These are phyloP conservation scores for Saccostrea glomerata DNA, from an alignment of 1,140 invertebrate species.

Conservation along the genomic window DNA sequence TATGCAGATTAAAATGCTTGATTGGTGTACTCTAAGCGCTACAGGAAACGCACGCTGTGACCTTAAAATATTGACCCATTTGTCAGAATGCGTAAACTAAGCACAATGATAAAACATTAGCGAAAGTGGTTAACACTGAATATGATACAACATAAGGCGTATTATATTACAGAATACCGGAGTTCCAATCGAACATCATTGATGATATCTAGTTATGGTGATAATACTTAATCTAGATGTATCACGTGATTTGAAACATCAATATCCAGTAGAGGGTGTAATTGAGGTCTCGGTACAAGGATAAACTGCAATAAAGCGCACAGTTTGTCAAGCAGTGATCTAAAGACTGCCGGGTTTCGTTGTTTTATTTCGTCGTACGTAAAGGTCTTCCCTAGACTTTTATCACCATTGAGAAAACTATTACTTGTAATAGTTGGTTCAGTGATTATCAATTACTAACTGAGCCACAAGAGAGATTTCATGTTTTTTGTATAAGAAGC, in stretches of 20 bases:
- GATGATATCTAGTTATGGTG: background rate
- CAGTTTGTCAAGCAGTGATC: background rate
- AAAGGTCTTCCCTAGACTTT: background rate
- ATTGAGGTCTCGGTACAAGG: background rate
- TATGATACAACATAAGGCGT: background rate
- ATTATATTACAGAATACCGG: slow-evolving; percentile 16
- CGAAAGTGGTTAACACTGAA: background rate
- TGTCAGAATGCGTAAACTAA: background rate
- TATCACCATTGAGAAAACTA: background rate
- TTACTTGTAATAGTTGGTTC: background rate
- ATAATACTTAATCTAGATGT: background rate
- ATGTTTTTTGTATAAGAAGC: no score
- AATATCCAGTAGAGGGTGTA: background rate
- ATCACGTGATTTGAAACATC: background rate
- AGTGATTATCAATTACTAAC: background rate
- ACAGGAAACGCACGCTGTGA: background rate
- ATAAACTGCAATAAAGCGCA: background rate
- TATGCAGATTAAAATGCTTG: slow-evolving; percentile 2
- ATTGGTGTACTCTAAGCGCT: background rate
- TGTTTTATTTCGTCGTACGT: background rate
- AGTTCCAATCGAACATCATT: background rate
- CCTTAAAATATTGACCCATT: background rate
- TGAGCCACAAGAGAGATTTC: no score
- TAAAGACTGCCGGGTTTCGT: background rate
- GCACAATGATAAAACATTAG: background rate